phyloP scores from a whole-genome alignment of 2,113 vertebrate genomes.

The Capreolus pygargus region DNA sequence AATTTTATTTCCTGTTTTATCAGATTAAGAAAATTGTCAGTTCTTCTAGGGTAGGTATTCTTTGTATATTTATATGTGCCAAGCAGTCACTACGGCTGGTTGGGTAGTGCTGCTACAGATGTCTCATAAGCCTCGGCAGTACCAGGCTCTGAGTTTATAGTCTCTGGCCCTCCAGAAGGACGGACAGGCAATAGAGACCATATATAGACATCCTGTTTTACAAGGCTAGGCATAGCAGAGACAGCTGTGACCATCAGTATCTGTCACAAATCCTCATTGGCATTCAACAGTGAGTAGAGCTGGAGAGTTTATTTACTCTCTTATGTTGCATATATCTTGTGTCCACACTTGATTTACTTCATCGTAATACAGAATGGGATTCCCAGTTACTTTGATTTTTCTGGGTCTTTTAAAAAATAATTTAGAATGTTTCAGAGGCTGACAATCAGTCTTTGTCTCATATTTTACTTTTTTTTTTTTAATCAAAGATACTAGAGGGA shows the following conservation, averaged over 20 bases:
- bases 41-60: background rate
- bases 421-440: background rate
- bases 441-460: background rate
- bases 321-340: background rate
- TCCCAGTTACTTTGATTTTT: background rate
- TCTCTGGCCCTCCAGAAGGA: background rate
- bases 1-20: background rate
- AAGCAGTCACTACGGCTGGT: background rate
- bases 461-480: background rate
- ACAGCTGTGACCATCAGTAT: background rate
- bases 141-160: background rate
- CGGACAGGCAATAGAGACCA: background rate
- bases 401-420: background rate
- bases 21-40: background rate
- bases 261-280: background rate
- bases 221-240: background rate
- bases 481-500: background rate
- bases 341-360: background rate
- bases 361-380: background rate
- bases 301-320: background rate
- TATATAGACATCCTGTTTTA: background rate
- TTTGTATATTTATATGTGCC: background rate
- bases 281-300: background rate
- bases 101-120: background rate
- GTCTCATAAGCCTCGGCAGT: background rate